These are phyloP conservation scores for Melanotaenia trifasciata DNA, from an alignment of 2,797 vertebrate species.

Conservation along the genomic window DNA sequence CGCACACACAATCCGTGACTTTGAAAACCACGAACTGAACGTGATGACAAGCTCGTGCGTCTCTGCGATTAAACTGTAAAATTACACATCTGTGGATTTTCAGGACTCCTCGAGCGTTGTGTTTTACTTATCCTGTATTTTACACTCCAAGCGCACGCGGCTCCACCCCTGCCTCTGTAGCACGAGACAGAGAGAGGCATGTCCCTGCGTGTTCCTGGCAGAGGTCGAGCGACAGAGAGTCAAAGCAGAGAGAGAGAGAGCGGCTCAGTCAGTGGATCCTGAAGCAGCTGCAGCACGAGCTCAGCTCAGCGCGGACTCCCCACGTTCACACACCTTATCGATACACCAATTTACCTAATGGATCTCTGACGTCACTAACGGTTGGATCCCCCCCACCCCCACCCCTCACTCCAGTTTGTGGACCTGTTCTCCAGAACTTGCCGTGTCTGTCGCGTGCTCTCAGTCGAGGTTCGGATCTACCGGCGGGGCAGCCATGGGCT, in stretches of 20 bases:
- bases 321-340: not conserved
- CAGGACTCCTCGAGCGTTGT: not conserved
- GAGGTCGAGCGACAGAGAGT: conserved; percentile 26
- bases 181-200: conserved; percentile 78
- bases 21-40: too few species aligned
- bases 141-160: not conserved
- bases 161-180: conserved; percentile 25
- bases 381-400: not conserved
- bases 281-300: conserved; percentile 9
- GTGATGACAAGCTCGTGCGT: too few species aligned
- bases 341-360: conserved; percentile 27
- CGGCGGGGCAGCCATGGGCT: conserved; percentile 84
- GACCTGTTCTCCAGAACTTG: not conserved
- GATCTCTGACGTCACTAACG: conserved; percentile 35
- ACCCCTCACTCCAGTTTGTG: not conserved
- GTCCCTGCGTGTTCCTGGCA: conserved; percentile 88
- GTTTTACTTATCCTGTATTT: not conserved
- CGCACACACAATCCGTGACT: too few species aligned
- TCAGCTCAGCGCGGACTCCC: not conserved
- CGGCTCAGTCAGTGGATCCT: conserved; percentile 15
- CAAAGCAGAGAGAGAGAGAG: conserved; percentile 59
- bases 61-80: too few species aligned
- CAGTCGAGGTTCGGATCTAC: conserved; percentile 2
- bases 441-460: not conserved
- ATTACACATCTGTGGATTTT: too few species aligned